These are phyloP conservation scores for Neosalanx taihuensis DNA, from an alignment of 2,797 vertebrate genomes.

Conservation along the genomic window DNA sequence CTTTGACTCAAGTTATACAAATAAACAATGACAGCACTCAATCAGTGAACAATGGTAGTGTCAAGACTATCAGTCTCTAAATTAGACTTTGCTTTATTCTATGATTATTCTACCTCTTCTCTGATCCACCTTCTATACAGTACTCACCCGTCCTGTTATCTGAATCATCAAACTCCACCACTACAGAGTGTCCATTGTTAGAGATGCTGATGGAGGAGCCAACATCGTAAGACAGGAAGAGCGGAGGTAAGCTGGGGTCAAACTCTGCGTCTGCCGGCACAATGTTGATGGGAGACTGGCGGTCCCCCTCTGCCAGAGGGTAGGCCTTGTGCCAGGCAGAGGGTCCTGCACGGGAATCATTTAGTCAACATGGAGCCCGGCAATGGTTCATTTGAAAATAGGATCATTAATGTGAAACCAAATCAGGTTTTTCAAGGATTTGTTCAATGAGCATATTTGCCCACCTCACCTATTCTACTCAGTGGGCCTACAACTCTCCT, in stretches of 20 bases:
- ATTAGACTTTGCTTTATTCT: neutral
- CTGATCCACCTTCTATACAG: neutral
- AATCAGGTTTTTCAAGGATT: too few relatives aligned
- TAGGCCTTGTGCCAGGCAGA: conserved; percentile 85
- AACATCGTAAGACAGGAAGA: conserved; percentile 81
- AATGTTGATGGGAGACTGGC: conserved; percentile 94
- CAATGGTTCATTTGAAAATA: too few relatives aligned
- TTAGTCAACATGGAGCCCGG: too few relatives aligned
- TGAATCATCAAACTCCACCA: conserved; percentile 89
- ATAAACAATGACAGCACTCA: too few relatives aligned
- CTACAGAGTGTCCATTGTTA: conserved; percentile 93
- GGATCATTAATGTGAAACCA: too few relatives aligned
- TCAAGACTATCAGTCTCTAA: too few relatives aligned
- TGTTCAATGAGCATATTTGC: too few relatives aligned
- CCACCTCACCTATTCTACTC: too few relatives aligned
- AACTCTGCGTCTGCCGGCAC: conserved; percentile 76
- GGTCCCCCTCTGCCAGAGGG: conserved; percentile 84
- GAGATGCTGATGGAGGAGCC: conserved; percentile 84
- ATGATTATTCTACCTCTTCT: neutral
- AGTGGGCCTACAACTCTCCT: too few relatives aligned
- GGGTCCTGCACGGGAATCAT: conserved; percentile 74
- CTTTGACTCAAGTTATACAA: too few relatives aligned
- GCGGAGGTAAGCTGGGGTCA: conserved; percentile 76
- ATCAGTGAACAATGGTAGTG: too few relatives aligned
- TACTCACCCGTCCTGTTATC: conserved; percentile 86